These are phyloP conservation scores for Vanessa atalanta DNA, from an alignment of 1,140 invertebrate genomes.

Conservation along the genomic window DNA sequence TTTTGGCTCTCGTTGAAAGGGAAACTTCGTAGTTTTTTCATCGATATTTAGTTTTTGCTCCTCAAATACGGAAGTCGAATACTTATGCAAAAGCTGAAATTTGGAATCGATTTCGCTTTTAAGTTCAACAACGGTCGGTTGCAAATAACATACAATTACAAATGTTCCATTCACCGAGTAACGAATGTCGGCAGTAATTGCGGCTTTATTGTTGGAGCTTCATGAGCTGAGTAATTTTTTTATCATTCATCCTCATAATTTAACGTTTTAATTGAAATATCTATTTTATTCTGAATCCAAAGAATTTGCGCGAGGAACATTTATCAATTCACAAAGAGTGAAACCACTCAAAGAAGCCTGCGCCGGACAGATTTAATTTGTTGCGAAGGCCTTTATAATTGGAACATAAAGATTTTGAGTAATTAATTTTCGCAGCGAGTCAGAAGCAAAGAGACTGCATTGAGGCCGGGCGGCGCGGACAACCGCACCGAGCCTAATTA, in stretches of 20 bases:
- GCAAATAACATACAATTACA: constrained; percentile 75
- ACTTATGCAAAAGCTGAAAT: constrained; percentile 76
- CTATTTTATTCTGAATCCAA: constrained; percentile 72
- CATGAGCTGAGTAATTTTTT: constrained; percentile 34
- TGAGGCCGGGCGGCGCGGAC: constrained; percentile 55
- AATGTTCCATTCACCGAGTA: constrained; percentile 52
- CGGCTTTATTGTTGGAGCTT: constrained; percentile 54
- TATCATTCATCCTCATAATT: constrained; percentile 53
- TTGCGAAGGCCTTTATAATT: constrained; percentile 81
- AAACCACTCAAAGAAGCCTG: constrained; percentile 78
- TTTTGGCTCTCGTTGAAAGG: constrained; percentile 77
- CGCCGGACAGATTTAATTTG: constrained; percentile 80
- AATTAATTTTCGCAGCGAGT: constrained; percentile 81
- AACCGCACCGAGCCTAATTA: constrained; percentile 75
- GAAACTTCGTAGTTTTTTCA: constrained; percentile 77
- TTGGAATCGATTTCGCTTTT: constrained; percentile 76
- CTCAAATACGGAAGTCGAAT: constrained; percentile 71
- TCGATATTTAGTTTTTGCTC: constrained; percentile 73
- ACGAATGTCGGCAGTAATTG: constrained; percentile 58
- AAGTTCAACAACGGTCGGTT: constrained; percentile 50
- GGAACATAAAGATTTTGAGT: constrained; percentile 81
- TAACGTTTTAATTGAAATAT: constrained; percentile 76
- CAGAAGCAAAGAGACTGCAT: constrained; percentile 75
- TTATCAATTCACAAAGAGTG: constrained; percentile 80
- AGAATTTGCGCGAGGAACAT: constrained; percentile 74